phyloP scores from a whole-genome alignment of 2,113 vertebrate species.

The Eleginops maclovinus region DNA sequence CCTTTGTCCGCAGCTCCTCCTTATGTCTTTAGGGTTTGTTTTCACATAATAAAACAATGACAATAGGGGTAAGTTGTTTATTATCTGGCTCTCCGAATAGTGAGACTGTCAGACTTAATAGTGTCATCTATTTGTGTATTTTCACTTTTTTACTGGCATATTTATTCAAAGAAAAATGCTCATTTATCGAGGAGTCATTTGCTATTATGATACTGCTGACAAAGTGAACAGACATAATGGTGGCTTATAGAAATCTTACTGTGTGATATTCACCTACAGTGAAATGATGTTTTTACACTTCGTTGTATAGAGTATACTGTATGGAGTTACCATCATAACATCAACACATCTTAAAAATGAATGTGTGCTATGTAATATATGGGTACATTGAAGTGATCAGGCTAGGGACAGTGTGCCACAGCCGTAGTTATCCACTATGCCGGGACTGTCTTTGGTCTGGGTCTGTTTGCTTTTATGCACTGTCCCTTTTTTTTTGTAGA shows the following conservation, averaged over 20 bases:
- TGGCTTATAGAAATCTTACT: constrained; percentile 32
- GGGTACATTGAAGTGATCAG: constrained; percentile 61
- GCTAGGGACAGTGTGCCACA: constrained; percentile 50
- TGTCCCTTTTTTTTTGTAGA: constrained; percentile 22
- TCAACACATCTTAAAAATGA: constrained; percentile 72
- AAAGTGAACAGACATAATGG: constrained; percentile 6
- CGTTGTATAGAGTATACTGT: constrained; percentile 26
- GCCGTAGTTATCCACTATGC: constrained; percentile 54
- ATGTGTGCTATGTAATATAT: constrained; percentile 26
- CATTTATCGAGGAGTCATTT: constrained; percentile 33
- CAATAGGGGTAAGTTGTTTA: constrained; percentile 43
- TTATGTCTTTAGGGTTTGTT: constrained; percentile 72
- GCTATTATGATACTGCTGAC: constrained; percentile 22
- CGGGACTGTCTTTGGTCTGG: constrained; percentile 5
- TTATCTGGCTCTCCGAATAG: constrained; percentile 54
- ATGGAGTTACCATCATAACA: too few species aligned
- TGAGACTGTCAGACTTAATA: constrained; percentile 49
- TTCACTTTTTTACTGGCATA: constrained; percentile 47
- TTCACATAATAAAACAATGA: constrained; percentile 66
- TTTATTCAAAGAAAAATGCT: constrained; percentile 44
- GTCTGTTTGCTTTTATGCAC: constrained; percentile 32
- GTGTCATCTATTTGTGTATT: constrained; percentile 56
- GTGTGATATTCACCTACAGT: constrained; percentile 45
- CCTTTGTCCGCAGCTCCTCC: constrained; percentile 72
- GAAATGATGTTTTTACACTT: constrained; percentile 47